Base-by-base conservation (phyloP, 2,888 invertebrate genomes). In the Cancer borealis region DNA sequence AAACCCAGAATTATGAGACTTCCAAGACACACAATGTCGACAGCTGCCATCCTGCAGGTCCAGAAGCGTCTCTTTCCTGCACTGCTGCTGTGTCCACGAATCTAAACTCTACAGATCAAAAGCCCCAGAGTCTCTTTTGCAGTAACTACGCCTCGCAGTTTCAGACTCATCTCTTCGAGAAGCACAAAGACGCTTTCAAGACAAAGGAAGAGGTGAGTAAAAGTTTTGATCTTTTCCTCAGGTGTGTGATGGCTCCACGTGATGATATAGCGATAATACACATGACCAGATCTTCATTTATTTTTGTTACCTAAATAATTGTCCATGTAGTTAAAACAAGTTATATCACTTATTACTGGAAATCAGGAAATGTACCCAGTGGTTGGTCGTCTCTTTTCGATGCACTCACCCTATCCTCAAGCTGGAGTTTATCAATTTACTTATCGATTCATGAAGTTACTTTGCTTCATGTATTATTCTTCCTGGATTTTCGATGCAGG, bases 71-170 rank as follows among this genome's bases (percentile, higher is more conserved):
- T 14, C 66, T 21, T 54, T 17, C 54, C 54, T 3, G 54, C 54
- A 17, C 5, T 14, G 17, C 30, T 30, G 21, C 90, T 54, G 54
- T 60, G 90, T 90, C 49, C 21, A 8, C 39, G 30, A 90, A 90
- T 49, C 6, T 54, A 60, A 60, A 60, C 14, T 60, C 90, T 26
- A 5, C 90, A 21, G 46, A 90, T 90, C 21, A 12, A 5, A 84
- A 84, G 84, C 21, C 39, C 47, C 39, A 47, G 39, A 30, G 30
- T 21, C 14, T 96, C 14, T 98, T 97, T 96, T 97, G 97, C 66
- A 97, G 97, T 14, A 98, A 98, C 96, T 97, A 97, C 96, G 97
- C 98, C 14, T 97, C 97, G 94, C 98, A 98, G 60, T 97, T 98
- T 94, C 97, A 97, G 84, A 97, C 97, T 10, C 98, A 98, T 96